A percentile compares a stretch with the other conserved stretches of the same genome.
Conservation (phyloP, 92 coral and sea anemone genomes). For the Palythoa caribaeorum region DNA sequence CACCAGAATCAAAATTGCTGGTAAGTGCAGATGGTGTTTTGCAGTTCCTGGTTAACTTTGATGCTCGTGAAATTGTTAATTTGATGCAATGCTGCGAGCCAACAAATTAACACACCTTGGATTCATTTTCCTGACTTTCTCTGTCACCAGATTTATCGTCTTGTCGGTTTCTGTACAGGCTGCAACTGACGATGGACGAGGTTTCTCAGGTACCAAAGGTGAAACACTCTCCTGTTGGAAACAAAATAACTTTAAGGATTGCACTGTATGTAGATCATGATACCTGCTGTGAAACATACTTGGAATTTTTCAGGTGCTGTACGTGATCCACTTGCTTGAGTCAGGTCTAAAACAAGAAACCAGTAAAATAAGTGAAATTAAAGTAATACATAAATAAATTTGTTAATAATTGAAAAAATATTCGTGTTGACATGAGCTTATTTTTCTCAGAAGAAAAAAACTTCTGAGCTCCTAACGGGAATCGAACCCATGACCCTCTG, state of each 20-base stretch:
- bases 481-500: too few relatives aligned
- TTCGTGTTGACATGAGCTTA: too few relatives aligned
- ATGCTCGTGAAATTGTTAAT: not conserved
- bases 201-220: conserved; percentile 32
- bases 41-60: not conserved
- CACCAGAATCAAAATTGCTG: not conserved
- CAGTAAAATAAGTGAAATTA: too few relatives aligned
- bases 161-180: conserved; percentile 70
- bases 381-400: too few relatives aligned
- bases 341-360: conserved; percentile 9
- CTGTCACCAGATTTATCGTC: conserved; percentile 90
- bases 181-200: conserved; percentile 78
- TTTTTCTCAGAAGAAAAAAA: too few relatives aligned
- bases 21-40: not conserved
- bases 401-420: too few relatives aligned
- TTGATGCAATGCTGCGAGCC: not conserved
- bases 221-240: conserved; percentile 30
- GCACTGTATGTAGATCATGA: not conserved
- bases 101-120: conserved; percentile 75
- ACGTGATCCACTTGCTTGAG: conserved; percentile 64
- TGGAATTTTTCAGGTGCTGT: conserved; percentile 77
- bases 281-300: conserved; percentile 31
- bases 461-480: too few relatives aligned
- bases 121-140: conserved; percentile 96
- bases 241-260: not conserved